Conservation (phyloP, 1,140 invertebrate species). For the Vanessa tameamea region DNA sequence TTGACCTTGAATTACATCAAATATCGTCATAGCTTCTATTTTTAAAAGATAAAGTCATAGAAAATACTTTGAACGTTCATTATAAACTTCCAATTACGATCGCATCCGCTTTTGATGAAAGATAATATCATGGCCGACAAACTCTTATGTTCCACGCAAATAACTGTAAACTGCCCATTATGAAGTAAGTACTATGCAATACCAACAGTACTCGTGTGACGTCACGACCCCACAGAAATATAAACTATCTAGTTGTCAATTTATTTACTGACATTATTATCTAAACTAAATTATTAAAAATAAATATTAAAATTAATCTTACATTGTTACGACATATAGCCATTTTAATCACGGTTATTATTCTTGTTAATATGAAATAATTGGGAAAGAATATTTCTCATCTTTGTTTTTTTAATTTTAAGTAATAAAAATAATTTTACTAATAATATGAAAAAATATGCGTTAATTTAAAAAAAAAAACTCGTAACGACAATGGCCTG, state of each 20-base stretch:
- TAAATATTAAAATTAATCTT: too few species aligned
- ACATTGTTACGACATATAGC: too few species aligned
- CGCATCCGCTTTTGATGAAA: conserved; percentile 25
- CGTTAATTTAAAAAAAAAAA: too few species aligned
- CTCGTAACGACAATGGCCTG: conserved; percentile 8
- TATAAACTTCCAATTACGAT: conserved; percentile 11
- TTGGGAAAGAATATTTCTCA: too few species aligned
- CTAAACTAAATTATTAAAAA: too few species aligned
- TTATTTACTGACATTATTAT: too few species aligned
- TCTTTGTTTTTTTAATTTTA: too few species aligned
- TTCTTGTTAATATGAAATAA: too few species aligned
- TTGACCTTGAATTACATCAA: background rate
- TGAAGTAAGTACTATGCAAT: conserved; percentile 4
- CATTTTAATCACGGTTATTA: too few species aligned
- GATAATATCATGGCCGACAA: conserved; percentile 16
- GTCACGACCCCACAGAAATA: background rate
- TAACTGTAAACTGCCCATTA: conserved; percentile 22
- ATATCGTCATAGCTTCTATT: background rate
- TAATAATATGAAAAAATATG: too few species aligned
- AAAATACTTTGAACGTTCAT: conserved; percentile 20
- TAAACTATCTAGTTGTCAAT: background rate
- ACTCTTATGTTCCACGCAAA: conserved; percentile 21
- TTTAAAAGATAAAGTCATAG: background rate
- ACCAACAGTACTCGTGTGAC: conserved; percentile 7
- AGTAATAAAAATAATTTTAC: background rate